Evolutionary conservation across 2,797 vertebrate species (phyloP).

Genomic region (Thripadectes ignobilis): DNA sequence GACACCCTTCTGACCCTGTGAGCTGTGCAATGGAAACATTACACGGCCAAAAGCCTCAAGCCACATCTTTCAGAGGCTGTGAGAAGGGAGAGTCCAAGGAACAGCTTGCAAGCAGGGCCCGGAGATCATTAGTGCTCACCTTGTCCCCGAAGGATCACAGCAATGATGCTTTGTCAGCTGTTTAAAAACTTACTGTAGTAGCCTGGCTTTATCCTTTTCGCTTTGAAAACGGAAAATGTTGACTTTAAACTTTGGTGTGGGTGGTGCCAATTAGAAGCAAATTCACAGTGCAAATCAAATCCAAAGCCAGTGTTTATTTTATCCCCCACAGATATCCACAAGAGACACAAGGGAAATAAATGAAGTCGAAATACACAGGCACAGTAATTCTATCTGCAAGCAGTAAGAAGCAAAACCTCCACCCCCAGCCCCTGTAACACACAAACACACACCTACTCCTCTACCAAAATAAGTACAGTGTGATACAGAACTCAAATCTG

Average conservation of each 20-base stretch:
- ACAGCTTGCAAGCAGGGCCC: neutral
- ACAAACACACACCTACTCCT: neutral
- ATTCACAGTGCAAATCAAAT: neutral
- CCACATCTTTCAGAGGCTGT: neutral
- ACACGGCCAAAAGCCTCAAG: neutral
- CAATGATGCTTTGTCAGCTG: neutral
- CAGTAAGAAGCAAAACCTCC: neutral
- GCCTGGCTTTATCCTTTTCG: neutral
- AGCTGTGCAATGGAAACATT: neutral
- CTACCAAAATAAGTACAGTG: neutral
- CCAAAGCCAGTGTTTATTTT: neutral
- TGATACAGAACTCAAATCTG: neutral
- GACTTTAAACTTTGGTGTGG: neutral
- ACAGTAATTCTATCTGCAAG: neutral
- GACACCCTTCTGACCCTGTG: neutral
- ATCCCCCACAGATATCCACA: neutral
- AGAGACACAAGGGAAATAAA: neutral
- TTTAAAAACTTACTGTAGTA: neutral
- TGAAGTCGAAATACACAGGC: neutral
- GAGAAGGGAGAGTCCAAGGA: neutral
- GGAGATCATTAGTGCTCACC: neutral
- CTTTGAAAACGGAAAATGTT: neutral
- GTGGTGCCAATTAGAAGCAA: slow-evolving; percentile 7
- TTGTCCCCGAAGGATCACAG: neutral
- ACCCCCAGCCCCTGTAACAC: neutral